phyloP scores from a whole-genome alignment of 2,888 invertebrate genomes.

The Drosophila leonis region DNA sequence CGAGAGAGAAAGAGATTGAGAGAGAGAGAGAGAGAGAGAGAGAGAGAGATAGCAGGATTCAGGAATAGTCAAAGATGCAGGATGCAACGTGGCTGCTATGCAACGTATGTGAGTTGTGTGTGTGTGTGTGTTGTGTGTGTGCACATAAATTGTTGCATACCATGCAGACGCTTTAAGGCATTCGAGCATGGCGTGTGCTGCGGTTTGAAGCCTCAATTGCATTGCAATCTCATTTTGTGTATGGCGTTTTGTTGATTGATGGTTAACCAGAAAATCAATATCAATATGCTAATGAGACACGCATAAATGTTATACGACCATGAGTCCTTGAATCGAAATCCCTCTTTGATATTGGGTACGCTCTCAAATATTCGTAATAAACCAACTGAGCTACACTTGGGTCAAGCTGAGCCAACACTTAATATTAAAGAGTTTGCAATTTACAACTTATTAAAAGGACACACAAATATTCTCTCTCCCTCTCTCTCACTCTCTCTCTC shows the following conservation, averaged over 20 bases:
- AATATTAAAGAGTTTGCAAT: not conserved
- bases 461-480: not conserved
- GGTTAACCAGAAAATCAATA: constrained; percentile 80
- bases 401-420: not conserved
- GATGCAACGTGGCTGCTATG: constrained; percentile 20
- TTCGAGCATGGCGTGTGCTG: constrained; percentile 75
- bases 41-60: not conserved
- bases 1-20: not conserved
- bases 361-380: constrained; percentile 10
- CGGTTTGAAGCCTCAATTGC: constrained; percentile 78
- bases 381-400: not conserved
- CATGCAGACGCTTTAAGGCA: constrained; percentile 76
- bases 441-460: not conserved
- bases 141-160: constrained; percentile 76
- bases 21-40: not conserved
- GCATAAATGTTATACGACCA: constrained; percentile 37
- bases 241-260: constrained; percentile 78
- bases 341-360: not conserved
- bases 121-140: constrained; percentile 16
- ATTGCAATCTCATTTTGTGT: constrained; percentile 76
- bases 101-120: constrained; percentile 18
- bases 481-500: not conserved
- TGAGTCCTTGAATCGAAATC: not conserved
- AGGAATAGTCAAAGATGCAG: not conserved
- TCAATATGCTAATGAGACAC: constrained; percentile 77